Percentiles rank a stretch among this genome's conserved stretches.
Conservation (phyloP, 2,888 invertebrate genomes). For the Unio delphinus region DNA sequence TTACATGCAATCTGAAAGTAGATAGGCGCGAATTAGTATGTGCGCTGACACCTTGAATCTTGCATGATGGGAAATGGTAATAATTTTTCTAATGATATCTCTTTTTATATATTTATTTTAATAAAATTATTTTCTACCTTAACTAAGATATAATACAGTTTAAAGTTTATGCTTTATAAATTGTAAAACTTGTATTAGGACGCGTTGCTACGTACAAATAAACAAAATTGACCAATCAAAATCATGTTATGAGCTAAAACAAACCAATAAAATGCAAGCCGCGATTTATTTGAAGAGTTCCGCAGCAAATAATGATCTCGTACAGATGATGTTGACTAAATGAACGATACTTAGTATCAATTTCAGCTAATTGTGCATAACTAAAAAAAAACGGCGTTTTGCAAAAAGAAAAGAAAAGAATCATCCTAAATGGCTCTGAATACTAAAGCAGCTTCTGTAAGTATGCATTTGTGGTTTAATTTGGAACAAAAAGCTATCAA, state of each 20-base stretch:
- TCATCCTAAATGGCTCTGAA: slow-evolving; percentile 32
- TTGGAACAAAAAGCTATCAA: too few species aligned
- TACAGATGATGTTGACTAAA: slow-evolving; percentile 31
- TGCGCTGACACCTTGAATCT: too few species aligned
- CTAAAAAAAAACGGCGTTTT: slow-evolving; percentile 2
- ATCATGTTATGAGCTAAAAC: slow-evolving; percentile 35
- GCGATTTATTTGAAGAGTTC: slow-evolving; percentile 50
- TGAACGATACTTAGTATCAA: too few species aligned
- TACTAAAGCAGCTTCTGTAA: slow-evolving; percentile 49
- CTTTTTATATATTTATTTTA: too few species aligned
- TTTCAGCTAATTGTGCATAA: not conserved
- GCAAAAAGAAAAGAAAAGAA: slow-evolving; percentile 1
- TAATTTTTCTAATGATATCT: too few species aligned
- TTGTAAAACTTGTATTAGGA: not conserved
- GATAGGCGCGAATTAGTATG: too few species aligned
- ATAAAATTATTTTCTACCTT: too few species aligned
- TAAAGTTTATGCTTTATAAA: too few species aligned
- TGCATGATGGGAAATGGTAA: too few species aligned
- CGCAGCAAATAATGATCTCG: slow-evolving; percentile 39
- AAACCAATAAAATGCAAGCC: slow-evolving; percentile 46
- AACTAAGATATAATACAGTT: too few species aligned
- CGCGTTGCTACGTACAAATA: slow-evolving; percentile 41
- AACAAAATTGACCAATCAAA: slow-evolving; percentile 50
- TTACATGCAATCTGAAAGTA: too few species aligned
- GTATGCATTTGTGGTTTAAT: slow-evolving; percentile 14